Evolutionary conservation across 2,797 vertebrate species (phyloP).

Genomic region (Epinephelus coioides): DNA sequence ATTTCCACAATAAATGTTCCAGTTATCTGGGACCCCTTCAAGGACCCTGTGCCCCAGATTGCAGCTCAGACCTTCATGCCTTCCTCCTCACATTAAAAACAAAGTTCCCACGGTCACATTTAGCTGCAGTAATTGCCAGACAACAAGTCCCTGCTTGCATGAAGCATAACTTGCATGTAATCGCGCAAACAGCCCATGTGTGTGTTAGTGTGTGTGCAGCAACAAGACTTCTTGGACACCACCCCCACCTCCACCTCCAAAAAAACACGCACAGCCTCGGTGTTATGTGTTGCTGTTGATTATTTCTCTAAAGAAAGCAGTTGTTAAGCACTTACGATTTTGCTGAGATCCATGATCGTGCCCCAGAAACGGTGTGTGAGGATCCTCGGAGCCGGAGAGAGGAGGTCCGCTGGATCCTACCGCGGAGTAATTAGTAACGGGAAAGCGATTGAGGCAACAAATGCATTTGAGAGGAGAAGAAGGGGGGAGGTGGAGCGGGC

Average conservation of each 20-base stretch:
- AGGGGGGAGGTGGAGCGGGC: constrained; percentile 66
- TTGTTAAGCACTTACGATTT: constrained; percentile 82
- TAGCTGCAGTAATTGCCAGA: constrained; percentile 7
- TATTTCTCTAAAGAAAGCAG: not conserved
- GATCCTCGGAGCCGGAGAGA: constrained; percentile 41
- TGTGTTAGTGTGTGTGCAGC: not conserved
- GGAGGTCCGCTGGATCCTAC: constrained; percentile 49
- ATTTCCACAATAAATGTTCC: not conserved
- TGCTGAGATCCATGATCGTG: constrained; percentile 84
- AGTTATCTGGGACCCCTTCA: not conserved
- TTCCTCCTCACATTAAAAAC: constrained; percentile 24
- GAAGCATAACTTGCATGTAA: constrained; percentile 48
- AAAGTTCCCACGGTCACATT: constrained; percentile 62
- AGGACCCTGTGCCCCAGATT: constrained; percentile 7
- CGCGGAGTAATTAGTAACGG: constrained; percentile 66
- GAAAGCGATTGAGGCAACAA: constrained; percentile 67
- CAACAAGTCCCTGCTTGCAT: constrained; percentile 55
- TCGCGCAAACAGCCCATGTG: constrained; percentile 34
- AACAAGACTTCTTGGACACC: constrained; percentile 52
- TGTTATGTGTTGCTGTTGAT: constrained; percentile 8
- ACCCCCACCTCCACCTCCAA: constrained; percentile 47
- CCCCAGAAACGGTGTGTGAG: constrained; percentile 13
- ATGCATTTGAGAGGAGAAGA: constrained; percentile 66
- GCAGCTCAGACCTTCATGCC: constrained; percentile 10
- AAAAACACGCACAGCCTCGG: constrained; percentile 10